Evolutionary conservation across 37 sponge, comb jelly and placozoan genomes (phyloP), one percentile per base, ranked within the genome.

Genomic region (Mnemiopsis leidyi): DNA sequence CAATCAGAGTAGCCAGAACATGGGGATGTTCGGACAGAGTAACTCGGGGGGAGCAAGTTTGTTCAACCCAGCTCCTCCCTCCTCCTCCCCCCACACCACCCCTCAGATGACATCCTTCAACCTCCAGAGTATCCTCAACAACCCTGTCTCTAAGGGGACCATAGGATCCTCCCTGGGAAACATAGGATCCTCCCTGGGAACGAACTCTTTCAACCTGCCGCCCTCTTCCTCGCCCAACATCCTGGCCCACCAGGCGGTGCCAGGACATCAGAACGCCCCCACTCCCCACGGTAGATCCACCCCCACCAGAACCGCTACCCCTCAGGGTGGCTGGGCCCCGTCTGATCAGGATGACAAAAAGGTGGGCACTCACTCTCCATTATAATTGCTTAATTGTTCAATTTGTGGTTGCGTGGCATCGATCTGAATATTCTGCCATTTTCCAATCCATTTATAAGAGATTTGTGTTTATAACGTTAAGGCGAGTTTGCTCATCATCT

Each of bases 1-100:
- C 82, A 36, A 30, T 29, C 37, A 35, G 82, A 35, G 21, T 33
- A 79, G 13, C 29, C 37, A 34, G 94, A 61, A 13, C 3, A 25
- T 92, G 92, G 88, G 48, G 30, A 71, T 71, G 75, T 79, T 79
- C 82, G 82, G 36, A 79, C 82, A 79, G 82, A 5, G 3, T 9
- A 32, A 30, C 37, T 35, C 35, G 0, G 37, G 37, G 3, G 30
- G 30, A 5, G 30, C 25, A 13, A 79, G 37, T 35, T 20, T 79
- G 82, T 79, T 79, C 82, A 69, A 69, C 73, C 29, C 73, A 3
- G 29, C 24, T 25, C 73, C 73, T 5, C 82, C 82, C 35, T 79
- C 82, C 36, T 79, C 82, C 82, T 79, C 82, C 23, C 37, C 82
- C 21, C 23, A 23, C 36, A 2, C 34, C 32, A 23, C 35, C 7